Evolutionary conservation across 92 coral and sea anemone genomes (phyloP).

Genomic region (Zoanthus sociatus): DNA sequence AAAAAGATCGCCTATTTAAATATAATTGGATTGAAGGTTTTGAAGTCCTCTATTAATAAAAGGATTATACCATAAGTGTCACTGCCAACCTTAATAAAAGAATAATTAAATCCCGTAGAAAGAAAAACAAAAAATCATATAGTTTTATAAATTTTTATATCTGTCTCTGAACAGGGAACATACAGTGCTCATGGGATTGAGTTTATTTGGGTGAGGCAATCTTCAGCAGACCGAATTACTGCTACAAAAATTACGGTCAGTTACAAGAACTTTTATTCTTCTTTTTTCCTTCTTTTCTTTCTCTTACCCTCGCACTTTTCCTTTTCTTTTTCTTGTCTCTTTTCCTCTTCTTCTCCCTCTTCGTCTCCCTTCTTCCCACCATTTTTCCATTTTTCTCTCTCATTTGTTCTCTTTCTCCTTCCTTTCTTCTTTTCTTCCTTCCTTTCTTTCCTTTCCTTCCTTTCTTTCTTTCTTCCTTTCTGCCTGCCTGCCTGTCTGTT

Average conservation of each 20-base stretch:
- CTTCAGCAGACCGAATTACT: slow-evolving; percentile 9
- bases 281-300: background rate
- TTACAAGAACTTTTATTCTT: background rate
- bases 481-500: too few species aligned
- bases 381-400: background rate
- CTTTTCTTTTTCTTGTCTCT: background rate
- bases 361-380: background rate
- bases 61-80: background rate
- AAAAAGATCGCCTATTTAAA: background rate
- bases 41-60: background rate
- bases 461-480: background rate
- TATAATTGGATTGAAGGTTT: background rate
- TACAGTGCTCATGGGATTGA: slow-evolving; percentile 37
- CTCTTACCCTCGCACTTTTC: background rate
- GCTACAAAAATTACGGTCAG: too few species aligned
- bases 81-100: too few species aligned
- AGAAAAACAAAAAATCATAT: too few species aligned
- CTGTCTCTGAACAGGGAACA: slow-evolving; percentile 15
- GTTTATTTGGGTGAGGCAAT: slow-evolving; percentile 13
- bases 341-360: background rate
- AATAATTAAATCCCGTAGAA: too few species aligned
- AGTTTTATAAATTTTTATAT: background rate
- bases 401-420: background rate
- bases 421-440: background rate
- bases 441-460: background rate